A percentile compares a stretch with the other conserved stretches of the same genome.
phyloP scores from a whole-genome alignment of 2,888 invertebrate genomes.

The Erpobdella octoculata region DNA sequence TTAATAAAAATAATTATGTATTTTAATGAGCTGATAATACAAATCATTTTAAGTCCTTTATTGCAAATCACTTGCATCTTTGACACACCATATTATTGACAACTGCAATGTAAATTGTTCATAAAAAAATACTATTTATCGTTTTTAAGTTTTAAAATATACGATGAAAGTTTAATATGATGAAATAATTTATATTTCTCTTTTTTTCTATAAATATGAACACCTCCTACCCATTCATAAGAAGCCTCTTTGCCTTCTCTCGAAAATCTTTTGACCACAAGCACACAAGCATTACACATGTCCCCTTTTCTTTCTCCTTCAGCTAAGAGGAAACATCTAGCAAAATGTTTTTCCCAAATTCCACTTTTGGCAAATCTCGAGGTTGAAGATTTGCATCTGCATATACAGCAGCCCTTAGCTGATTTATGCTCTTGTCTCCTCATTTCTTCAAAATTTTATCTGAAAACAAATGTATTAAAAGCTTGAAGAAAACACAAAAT shows the following conservation, averaged over 20 bases:
- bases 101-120: no score
- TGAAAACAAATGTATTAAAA: no score
- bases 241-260: slow-evolving; percentile 17
- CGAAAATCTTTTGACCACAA: slow-evolving; percentile 66
- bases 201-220: not conserved
- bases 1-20: no score
- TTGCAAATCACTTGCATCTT: no score
- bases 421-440: slow-evolving; percentile 27
- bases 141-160: no score
- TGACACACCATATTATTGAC: not conserved
- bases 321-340: slow-evolving; percentile 64
- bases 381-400: slow-evolving; percentile 72
- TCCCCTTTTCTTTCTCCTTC: slow-evolving; percentile 68
- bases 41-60: no score
- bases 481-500: no score
- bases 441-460: no score
- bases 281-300: slow-evolving; percentile 77
- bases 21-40: no score
- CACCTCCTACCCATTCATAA: slow-evolving; percentile 14
- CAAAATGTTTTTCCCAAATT: slow-evolving; percentile 72
- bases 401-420: slow-evolving; percentile 74
- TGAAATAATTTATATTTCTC: no score
- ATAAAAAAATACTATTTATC: no score
- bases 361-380: slow-evolving; percentile 76
- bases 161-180: no score